These are phyloP conservation scores for Enchytraeus crypticus DNA, from an alignment of 2,888 invertebrate species.

Conservation along the genomic window DNA sequence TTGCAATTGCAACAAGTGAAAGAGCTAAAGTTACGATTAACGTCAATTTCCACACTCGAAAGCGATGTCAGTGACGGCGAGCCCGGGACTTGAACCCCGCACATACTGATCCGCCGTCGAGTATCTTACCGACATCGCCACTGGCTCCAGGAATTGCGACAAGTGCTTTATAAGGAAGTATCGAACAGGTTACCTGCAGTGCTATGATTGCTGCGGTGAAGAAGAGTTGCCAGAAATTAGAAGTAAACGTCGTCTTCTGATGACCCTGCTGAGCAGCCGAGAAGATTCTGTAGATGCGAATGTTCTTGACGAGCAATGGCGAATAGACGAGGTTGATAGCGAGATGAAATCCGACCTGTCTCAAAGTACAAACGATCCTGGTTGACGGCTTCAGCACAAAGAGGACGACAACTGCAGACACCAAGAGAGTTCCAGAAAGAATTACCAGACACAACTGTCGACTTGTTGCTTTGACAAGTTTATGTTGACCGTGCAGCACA, in stretches of 20 bases:
- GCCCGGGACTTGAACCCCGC: no score
- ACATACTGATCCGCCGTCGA: no score
- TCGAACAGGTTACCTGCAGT: not conserved
- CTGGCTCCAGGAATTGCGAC: no score
- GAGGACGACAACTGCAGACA: conserved; percentile 1
- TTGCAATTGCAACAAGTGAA: no score
- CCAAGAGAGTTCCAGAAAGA: conserved; percentile 14
- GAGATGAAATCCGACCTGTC: conserved; percentile 15
- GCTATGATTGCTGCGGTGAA: conserved; percentile 1
- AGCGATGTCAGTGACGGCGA: no score
- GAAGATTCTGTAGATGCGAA: conserved; percentile 33
- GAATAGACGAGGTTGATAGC: conserved; percentile 12
- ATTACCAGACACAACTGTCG: conserved; percentile 17
- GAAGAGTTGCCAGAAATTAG: conserved; percentile 8
- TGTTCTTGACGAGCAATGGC: conserved; percentile 28
- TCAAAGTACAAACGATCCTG: conserved; percentile 1
- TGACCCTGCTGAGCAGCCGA: conserved; percentile 19
- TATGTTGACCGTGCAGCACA: conserved; percentile 5
- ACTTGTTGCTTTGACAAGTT: conserved; percentile 20
- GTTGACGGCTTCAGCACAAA: conserved; percentile 7
- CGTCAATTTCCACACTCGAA: no score
- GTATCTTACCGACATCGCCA: no score
- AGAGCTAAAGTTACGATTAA: no score
- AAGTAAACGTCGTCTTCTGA: conserved; percentile 6
- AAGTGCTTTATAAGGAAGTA: no score